Percentiles rank a stretch among this genome's conserved stretches.
These are phyloP conservation scores for Cydia amplana DNA, from an alignment of 1,140 invertebrate genomes.

Conservation along the genomic window DNA sequence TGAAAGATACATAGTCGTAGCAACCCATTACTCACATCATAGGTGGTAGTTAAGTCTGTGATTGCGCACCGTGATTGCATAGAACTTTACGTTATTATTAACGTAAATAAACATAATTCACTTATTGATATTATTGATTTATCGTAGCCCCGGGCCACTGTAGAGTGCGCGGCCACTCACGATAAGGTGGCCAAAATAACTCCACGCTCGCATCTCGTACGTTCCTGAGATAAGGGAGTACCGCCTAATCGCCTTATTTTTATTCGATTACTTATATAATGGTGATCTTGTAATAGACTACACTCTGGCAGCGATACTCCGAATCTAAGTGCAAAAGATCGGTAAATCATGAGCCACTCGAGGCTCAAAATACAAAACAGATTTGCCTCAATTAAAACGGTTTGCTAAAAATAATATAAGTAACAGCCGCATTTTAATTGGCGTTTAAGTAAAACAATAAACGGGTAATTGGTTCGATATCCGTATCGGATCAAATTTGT, in stretches of 20 bases:
- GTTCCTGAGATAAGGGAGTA: conserved; percentile 57
- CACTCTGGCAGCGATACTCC: neutral
- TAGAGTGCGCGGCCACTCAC: conserved; percentile 55
- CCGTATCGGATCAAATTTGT: too few relatives aligned
- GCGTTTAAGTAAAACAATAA: conserved; percentile 6
- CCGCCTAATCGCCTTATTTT: conserved; percentile 52
- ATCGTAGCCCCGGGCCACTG: conserved; percentile 59
- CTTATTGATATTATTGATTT: conserved; percentile 70
- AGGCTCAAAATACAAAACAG: conserved; percentile 1
- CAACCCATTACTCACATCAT: neutral
- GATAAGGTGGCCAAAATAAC: conserved; percentile 76
- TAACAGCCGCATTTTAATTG: conserved; percentile 16
- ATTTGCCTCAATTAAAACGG: neutral
- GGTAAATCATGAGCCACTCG: conserved; percentile 9
- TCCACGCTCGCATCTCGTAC: conserved; percentile 57
- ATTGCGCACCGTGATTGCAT: conserved; percentile 17
- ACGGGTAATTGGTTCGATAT: neutral
- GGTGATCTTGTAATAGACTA: neutral
- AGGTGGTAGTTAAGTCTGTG: conserved; percentile 26
- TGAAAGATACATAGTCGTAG: neutral
- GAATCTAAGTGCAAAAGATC: conserved; percentile 10
- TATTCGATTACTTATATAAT: conserved; percentile 42
- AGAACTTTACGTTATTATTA: conserved; percentile 35
- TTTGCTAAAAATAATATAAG: neutral
- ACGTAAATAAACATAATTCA: conserved; percentile 55